Evolutionary conservation across 1,140 invertebrate genomes (phyloP), one percentile per base, ranked within the genome.

Genomic region (Homalodisca vitripennis): DNA sequence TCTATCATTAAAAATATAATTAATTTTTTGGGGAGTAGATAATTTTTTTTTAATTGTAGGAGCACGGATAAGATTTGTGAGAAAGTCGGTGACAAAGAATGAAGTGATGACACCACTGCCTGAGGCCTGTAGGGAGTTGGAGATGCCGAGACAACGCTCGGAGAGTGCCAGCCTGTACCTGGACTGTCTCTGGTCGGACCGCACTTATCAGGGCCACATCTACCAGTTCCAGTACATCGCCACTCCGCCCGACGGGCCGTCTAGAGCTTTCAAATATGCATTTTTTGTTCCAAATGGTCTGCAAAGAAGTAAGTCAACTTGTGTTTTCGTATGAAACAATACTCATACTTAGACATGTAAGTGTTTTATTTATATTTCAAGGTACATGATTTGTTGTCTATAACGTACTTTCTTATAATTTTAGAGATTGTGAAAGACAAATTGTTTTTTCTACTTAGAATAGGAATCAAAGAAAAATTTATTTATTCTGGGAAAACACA

Each of bases 211-310:
- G 31, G 55, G 57, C n/a, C 30, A 63, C n/a, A 63, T 29, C 24
- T 69, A 69, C 57, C 41, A 46, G 22, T 69, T 69, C 29, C 68
- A 69, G 27, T 64, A 67, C 46, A 31, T 41, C 32, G 34, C 34
- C 13, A 30, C 32, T 64, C 41, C 53, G 24, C 26, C 10, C 17
- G 2, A 22, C 14, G 34, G 68, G 17, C 13, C 2, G 14, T 60
- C 68, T 51, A 1, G 14, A 46, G 26, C 57, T 6, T 34, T 47
- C 46, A 57, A 46, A 6, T 30, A 41, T 53, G 22, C 46, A 24
- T 64, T 69, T 31, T 47, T 48, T 20, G 68, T 69, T 27, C 53
- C 68, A 17, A 48, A 64, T 46, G 26, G 26, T 14, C 14, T 14
- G 26, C 17, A 26, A 22, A 67, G 27, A 24, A 51, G 41, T 67